These are phyloP conservation scores for Ruditapes philippinarum DNA, from an alignment of 1,140 invertebrate genomes.

Conservation along the genomic window DNA sequence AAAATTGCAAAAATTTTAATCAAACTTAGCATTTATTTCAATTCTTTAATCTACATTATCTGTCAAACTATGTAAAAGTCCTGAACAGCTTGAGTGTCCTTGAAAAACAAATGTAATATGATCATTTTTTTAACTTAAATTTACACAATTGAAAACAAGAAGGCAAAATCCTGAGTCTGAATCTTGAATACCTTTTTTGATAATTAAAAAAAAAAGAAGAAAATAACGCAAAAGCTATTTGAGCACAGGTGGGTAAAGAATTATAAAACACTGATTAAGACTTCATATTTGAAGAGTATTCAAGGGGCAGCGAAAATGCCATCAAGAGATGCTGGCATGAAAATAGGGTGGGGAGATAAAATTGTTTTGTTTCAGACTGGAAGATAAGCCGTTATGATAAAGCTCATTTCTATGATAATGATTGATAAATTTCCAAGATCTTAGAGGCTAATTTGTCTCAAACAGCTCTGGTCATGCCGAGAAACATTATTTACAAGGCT, in stretches of 20 bases:
- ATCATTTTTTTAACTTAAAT: too few species aligned
- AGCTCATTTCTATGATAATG: slow-evolving; percentile 62
- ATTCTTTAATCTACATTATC: too few species aligned
- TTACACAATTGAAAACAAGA: too few species aligned
- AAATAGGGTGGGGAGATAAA: slow-evolving; percentile 54
- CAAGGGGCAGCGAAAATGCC: slow-evolving; percentile 26
- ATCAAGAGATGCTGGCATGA: slow-evolving; percentile 35
- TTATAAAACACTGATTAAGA: slow-evolving; percentile 44
- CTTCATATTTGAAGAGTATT: slow-evolving; percentile 44
- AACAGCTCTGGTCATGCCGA: slow-evolving; percentile 40
- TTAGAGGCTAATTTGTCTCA: slow-evolving; percentile 56
- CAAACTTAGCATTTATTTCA: too few species aligned
- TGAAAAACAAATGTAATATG: too few species aligned
- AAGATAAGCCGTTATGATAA: slow-evolving; percentile 41
- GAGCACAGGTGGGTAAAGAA: neutral
- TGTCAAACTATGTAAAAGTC: too few species aligned
- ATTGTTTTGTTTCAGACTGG: slow-evolving; percentile 39
- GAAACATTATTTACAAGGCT: slow-evolving; percentile 51
- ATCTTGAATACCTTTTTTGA: neutral
- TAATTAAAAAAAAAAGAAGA: neutral
- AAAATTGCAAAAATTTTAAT: too few species aligned
- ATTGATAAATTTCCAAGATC: slow-evolving; percentile 52
- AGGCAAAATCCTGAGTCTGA: too few species aligned
- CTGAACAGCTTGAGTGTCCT: too few species aligned
- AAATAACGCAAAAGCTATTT: neutral